Evolutionary conservation across 2,888 invertebrate species (phyloP).

Genomic region (Pocota personata): DNA sequence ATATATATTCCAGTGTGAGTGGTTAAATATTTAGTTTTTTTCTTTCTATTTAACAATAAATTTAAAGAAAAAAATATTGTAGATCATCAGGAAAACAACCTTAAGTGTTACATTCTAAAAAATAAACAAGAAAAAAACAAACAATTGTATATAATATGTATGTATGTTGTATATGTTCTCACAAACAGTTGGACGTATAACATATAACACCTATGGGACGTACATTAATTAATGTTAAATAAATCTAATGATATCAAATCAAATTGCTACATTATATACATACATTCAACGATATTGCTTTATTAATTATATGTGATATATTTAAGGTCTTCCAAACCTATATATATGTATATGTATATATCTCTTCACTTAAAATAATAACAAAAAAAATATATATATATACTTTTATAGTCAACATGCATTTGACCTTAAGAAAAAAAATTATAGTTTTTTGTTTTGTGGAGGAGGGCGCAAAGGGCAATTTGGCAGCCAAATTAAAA

Average conservation of each 20-base stretch:
- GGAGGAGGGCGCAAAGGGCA: neutral
- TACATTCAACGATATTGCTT: slow-evolving; percentile 71
- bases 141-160: slow-evolving; percentile 10
- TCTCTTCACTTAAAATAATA: slow-evolving; percentile 19
- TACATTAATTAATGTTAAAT: slow-evolving; percentile 57
- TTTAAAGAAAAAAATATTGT: slow-evolving; percentile 12
- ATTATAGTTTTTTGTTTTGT: neutral
- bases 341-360: neutral
- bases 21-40: neutral
- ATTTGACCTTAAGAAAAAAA: slow-evolving; percentile 1
- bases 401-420: slow-evolving; percentile 19
- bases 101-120: slow-evolving; percentile 51
- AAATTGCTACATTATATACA: slow-evolving; percentile 69
- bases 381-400: slow-evolving; percentile 25
- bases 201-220: slow-evolving; percentile 64
- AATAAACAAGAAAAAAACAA: slow-evolving; percentile 21
- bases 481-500: slow-evolving; percentile 4
- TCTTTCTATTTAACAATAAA: slow-evolving; percentile 34
- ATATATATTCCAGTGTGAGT: slow-evolving; percentile 11
- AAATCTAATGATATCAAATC: slow-evolving; percentile 71
- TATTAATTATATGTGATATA: slow-evolving; percentile 71
- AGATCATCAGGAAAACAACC: slow-evolving; percentile 59
- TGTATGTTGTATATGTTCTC: slow-evolving; percentile 44
- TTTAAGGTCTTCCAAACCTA: slow-evolving; percentile 26
- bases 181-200: slow-evolving; percentile 55